These are phyloP conservation scores for Diaprepes abbreviatus DNA, from an alignment of 2,888 invertebrate genomes.

Conservation along the genomic window DNA sequence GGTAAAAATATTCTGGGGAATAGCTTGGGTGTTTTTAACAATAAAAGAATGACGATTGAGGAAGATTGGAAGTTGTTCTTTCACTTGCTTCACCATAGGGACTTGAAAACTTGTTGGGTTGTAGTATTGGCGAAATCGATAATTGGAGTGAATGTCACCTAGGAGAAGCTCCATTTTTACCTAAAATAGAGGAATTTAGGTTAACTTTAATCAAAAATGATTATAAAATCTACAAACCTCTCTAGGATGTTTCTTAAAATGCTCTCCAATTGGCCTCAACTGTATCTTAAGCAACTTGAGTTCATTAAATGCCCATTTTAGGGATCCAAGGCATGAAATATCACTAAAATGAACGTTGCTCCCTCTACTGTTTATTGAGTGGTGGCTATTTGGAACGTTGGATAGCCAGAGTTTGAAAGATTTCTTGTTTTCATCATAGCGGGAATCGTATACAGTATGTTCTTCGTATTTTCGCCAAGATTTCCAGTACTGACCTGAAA, in stretches of 20 bases:
- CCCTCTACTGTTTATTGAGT: slow-evolving; percentile 55
- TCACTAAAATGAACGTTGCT: slow-evolving; percentile 59
- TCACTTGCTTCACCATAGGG: slow-evolving; percentile 66
- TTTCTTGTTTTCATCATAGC: slow-evolving; percentile 54
- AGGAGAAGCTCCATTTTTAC: slow-evolving; percentile 68
- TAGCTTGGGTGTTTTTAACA: slow-evolving; percentile 59
- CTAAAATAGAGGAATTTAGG: slow-evolving; percentile 18
- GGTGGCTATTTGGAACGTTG: slow-evolving; percentile 52
- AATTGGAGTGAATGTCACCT: slow-evolving; percentile 70
- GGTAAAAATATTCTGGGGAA: slow-evolving; percentile 65
- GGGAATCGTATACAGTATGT: slow-evolving; percentile 60
- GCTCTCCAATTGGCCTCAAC: slow-evolving; percentile 60
- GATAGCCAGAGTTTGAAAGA: slow-evolving; percentile 56
- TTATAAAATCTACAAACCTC: slow-evolving; percentile 30
- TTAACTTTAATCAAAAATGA: not conserved
- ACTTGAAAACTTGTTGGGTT: slow-evolving; percentile 71
- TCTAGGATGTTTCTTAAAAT: slow-evolving; percentile 40
- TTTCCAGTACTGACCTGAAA: slow-evolving; percentile 61
- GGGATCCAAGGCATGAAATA: slow-evolving; percentile 68
- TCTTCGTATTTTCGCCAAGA: slow-evolving; percentile 63
- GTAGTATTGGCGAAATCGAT: slow-evolving; percentile 66
- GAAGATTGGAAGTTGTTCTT: slow-evolving; percentile 56
- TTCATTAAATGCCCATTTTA: slow-evolving; percentile 72
- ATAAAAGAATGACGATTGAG: slow-evolving; percentile 57
- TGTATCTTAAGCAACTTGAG: slow-evolving; percentile 71